Percentiles rank a stretch among this genome's conserved stretches.
Evolutionary conservation across 1,140 invertebrate genomes (phyloP).

Genomic region (Zaprionus ghesquierei): DNA sequence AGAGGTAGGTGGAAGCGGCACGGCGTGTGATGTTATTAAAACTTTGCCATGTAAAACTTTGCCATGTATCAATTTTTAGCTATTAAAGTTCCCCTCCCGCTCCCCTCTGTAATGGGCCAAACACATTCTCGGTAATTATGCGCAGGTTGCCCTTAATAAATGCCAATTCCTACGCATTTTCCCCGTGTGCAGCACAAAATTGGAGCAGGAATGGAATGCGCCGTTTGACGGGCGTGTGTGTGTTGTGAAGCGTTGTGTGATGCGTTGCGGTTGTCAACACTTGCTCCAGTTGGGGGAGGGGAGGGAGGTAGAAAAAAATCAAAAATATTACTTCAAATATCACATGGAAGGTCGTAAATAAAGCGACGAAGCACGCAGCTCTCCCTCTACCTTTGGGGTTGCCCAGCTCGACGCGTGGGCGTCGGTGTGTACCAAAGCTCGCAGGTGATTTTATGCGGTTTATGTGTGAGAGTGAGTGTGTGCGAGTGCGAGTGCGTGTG

Average conservation of each 20-base stretch:
- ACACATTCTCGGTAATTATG: slow-evolving; percentile 29
- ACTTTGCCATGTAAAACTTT: slow-evolving; percentile 24
- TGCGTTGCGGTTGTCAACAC: slow-evolving; percentile 55
- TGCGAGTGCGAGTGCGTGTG: background rate
- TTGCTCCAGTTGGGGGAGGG: background rate
- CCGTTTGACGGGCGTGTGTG: slow-evolving; percentile 13
- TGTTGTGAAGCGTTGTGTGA: background rate
- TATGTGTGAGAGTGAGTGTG: slow-evolving; percentile 18
- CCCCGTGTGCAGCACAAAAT: background rate
- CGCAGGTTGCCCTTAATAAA: slow-evolving; percentile 24
- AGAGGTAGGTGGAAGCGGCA: background rate
- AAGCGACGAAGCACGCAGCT: slow-evolving; percentile 1
- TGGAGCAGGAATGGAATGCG: slow-evolving; percentile 11
- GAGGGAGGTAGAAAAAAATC: no score
- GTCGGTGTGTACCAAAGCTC: slow-evolving; percentile 34
- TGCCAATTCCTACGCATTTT: background rate
- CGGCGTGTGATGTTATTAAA: slow-evolving; percentile 17
- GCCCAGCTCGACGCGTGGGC: background rate
- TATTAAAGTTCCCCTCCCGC: slow-evolving; percentile 6
- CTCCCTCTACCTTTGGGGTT: background rate
- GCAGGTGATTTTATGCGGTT: slow-evolving; percentile 56
- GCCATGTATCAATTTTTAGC: slow-evolving; percentile 20
- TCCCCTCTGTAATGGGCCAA: slow-evolving; percentile 6
- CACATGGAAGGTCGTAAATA: slow-evolving; percentile 48
- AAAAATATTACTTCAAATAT: slow-evolving; percentile 59